These are phyloP conservation scores for Oreonectes daqikongensis DNA, from an alignment of 2,797 vertebrate genomes.

Conservation along the genomic window DNA sequence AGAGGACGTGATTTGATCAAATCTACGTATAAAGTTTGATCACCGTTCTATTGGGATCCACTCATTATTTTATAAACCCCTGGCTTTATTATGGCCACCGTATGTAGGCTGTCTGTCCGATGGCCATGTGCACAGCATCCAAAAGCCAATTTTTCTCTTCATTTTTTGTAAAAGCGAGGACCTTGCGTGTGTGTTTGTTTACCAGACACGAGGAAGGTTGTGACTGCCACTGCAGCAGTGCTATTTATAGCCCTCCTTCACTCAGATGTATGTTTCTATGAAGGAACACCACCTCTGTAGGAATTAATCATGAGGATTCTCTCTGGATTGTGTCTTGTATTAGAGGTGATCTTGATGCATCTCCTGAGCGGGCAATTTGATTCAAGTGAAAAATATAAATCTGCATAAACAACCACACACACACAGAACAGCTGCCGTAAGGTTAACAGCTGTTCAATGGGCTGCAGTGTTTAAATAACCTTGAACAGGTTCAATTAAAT, in stretches of 20 bases:
- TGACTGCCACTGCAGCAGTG: slow-evolving; percentile 62
- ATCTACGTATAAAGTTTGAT: background rate
- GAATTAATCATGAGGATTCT: slow-evolving; percentile 34
- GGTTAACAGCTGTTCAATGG: slow-evolving; percentile 23
- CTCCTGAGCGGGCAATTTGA: background rate
- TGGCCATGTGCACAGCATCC: background rate
- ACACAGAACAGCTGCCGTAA: background rate
- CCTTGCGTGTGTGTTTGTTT: slow-evolving; percentile 49
- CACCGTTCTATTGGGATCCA: background rate
- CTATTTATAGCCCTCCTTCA: slow-evolving; percentile 74
- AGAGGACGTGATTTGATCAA: background rate
- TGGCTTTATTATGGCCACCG: background rate
- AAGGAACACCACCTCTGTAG: slow-evolving; percentile 49
- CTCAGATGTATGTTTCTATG: slow-evolving; percentile 62
- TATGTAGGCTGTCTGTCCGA: background rate
- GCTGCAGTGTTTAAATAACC: slow-evolving; percentile 44
- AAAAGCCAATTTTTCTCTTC: no score
- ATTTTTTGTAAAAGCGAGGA: slow-evolving; percentile 58
- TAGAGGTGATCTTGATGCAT: slow-evolving; percentile 29
- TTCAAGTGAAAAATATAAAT: slow-evolving; percentile 4
- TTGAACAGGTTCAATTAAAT: slow-evolving; percentile 57
- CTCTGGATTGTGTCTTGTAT: background rate
- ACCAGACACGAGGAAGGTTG: slow-evolving; percentile 61
- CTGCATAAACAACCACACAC: slow-evolving; percentile 5
- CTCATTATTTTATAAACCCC: background rate